Conservation (phyloP, 2,797 vertebrate genomes). For the Pteronotus mesoamericanus region DNA sequence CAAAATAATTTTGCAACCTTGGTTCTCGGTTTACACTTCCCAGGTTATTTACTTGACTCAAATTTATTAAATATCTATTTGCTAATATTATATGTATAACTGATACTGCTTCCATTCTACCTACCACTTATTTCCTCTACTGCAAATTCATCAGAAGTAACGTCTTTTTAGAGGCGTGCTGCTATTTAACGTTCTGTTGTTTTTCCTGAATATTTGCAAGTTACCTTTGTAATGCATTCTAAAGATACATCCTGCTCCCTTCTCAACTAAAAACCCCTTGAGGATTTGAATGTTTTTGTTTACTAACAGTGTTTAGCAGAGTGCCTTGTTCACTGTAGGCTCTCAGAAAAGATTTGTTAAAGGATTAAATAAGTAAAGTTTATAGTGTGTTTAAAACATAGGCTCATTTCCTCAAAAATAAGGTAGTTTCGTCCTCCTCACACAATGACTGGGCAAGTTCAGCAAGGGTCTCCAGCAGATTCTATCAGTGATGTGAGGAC, state of each 20-base stretch:
- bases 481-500: neutral
- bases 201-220: neutral
- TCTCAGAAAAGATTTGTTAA: neutral
- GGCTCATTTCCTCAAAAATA: neutral
- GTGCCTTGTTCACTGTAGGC: neutral
- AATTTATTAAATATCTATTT: neutral
- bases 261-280: neutral
- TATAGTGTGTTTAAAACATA: neutral
- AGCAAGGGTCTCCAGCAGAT: neutral
- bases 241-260: neutral
- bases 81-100: neutral
- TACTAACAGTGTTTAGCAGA: neutral
- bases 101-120: neutral
- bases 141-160: neutral
- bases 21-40: neutral
- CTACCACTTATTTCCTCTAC: neutral
- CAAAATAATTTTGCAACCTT: neutral
- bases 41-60: neutral
- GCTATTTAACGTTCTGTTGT: neutral
- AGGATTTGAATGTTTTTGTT: neutral
- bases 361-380: neutral
- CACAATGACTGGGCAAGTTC: neutral
- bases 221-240: neutral
- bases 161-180: neutral
- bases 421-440: too few relatives aligned